These are phyloP conservation scores for Lithophane socia DNA, from an alignment of 2,888 invertebrate genomes.

Conservation along the genomic window DNA sequence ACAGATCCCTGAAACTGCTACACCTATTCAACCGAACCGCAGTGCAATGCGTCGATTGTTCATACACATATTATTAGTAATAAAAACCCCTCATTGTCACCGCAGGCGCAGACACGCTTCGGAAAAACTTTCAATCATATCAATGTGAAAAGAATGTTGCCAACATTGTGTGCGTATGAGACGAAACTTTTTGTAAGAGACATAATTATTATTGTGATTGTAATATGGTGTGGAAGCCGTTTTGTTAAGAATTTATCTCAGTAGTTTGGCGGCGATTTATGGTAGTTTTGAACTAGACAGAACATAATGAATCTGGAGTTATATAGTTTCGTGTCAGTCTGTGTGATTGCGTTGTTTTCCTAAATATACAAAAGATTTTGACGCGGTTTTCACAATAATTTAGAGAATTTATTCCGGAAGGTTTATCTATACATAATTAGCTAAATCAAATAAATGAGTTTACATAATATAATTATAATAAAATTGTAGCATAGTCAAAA, in stretches of 20 bases:
- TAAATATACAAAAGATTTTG: too few species aligned
- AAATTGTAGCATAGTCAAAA: neutral
- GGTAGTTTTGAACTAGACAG: neutral
- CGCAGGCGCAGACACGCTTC: constrained; percentile 22
- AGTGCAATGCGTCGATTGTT: constrained; percentile 64
- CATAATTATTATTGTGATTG: constrained; percentile 64
- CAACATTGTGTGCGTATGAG: constrained; percentile 64
- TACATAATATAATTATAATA: neutral
- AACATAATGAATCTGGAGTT: neutral
- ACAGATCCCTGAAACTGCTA: constrained; percentile 43
- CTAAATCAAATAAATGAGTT: too few species aligned
- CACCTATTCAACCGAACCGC: constrained; percentile 34
- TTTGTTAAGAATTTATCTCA: constrained; percentile 54
- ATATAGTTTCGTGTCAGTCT: too few species aligned
- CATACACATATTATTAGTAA: constrained; percentile 51
- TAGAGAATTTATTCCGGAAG: too few species aligned
- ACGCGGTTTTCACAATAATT: too few species aligned
- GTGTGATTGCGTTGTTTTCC: too few species aligned
- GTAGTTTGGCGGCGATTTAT: constrained; percentile 30
- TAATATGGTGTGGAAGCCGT: constrained; percentile 41
- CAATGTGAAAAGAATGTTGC: constrained; percentile 66
- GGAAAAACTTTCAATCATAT: constrained; percentile 54
- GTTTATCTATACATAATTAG: too few species aligned
- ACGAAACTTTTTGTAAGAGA: constrained; percentile 54
- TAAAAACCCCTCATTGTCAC: constrained; percentile 68